Base-by-base conservation (phyloP, 2,113 vertebrate genomes). In the Machaerirhynchus nigripectus region DNA sequence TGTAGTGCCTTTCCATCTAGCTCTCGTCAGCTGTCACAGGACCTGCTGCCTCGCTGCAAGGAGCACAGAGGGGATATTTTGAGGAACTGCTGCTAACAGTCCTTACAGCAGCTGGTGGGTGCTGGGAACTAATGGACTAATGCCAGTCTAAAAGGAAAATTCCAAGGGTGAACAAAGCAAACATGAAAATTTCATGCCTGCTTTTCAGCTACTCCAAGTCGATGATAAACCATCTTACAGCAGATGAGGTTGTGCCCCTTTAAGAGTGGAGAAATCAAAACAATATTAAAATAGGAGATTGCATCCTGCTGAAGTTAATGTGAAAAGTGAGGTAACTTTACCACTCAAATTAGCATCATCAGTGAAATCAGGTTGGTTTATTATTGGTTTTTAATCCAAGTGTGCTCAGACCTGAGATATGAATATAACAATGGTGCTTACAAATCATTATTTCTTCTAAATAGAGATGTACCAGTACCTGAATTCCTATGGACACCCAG, bases 111-210 rank as follows among this genome's bases (percentile, higher is more conserved):
- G 31, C 85, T 92, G 68, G 44, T 78, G 64, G 31, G 22, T 90
- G 67, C 64, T 78, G 39, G 56, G 23, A 90, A 28, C 30, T n/a
- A 67, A 63, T 47, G 23, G 21, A 28, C 30, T 83, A n/a, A 68
- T 2, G 2, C 11, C n/a, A 61, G 33, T 15, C 47, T 91, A 52
- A 87, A 81, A 87, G 61, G 46, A 31, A 94, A 92, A 88, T 84
- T 68, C 39, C 65, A 87, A 77, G 42, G 11, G 2, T 33, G 74
- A 91, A 33, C 26, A 87, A 93, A 76, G 37, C 61, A 86, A 59
- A n/a, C 12, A 59, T 67, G 63, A 96, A 64, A 86, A 90, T 90
- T 86, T 78, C 33, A 81, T 70, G 20, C 11, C 31, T 59, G 39
- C 9, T 93, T 91, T 93, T 77, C 27, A 78, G 13, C 44, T 84